Percentiles rank a stretch among this genome's conserved stretches.
These are phyloP conservation scores for Suillia variegata DNA, from an alignment of 2,888 invertebrate species.

Conservation along the genomic window DNA sequence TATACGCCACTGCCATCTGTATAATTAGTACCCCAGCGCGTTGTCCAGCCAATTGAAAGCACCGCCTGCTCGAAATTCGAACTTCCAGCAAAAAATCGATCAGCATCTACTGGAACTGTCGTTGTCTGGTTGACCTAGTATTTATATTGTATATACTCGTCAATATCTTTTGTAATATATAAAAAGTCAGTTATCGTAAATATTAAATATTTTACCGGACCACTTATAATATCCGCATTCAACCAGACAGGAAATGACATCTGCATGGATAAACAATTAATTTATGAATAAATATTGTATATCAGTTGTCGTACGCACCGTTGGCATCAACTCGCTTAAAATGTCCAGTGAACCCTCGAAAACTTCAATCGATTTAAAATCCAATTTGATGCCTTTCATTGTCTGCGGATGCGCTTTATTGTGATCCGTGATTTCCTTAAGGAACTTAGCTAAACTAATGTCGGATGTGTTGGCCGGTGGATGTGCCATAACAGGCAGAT, in stretches of 20 bases:
- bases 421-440: slow-evolving; percentile 66
- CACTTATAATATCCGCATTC: slow-evolving; percentile 81
- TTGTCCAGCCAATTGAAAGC: slow-evolving; percentile 87
- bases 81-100: slow-evolving; percentile 68
- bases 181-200: too few relatives aligned
- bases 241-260: slow-evolving; percentile 79
- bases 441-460: slow-evolving; percentile 75
- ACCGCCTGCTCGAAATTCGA: slow-evolving; percentile 68
- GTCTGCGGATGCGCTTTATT: slow-evolving; percentile 59
- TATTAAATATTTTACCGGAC: too few relatives aligned
- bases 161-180: too few relatives aligned
- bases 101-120: slow-evolving; percentile 67
- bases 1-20: slow-evolving; percentile 68
- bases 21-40: slow-evolving; percentile 66
- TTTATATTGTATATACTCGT: too few relatives aligned
- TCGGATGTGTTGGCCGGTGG: slow-evolving; percentile 77
- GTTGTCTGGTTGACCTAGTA: slow-evolving; percentile 64
- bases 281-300: neutral
- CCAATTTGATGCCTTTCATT: slow-evolving; percentile 82
- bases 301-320: slow-evolving; percentile 49
- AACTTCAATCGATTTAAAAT: slow-evolving; percentile 82
- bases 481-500: slow-evolving; percentile 84
- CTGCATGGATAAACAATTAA: slow-evolving; percentile 57
- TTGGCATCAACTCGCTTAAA: slow-evolving; percentile 54
- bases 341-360: slow-evolving; percentile 67